phyloP scores from a whole-genome alignment of 2,797 vertebrate genomes.

The Chrysolophus pictus region DNA sequence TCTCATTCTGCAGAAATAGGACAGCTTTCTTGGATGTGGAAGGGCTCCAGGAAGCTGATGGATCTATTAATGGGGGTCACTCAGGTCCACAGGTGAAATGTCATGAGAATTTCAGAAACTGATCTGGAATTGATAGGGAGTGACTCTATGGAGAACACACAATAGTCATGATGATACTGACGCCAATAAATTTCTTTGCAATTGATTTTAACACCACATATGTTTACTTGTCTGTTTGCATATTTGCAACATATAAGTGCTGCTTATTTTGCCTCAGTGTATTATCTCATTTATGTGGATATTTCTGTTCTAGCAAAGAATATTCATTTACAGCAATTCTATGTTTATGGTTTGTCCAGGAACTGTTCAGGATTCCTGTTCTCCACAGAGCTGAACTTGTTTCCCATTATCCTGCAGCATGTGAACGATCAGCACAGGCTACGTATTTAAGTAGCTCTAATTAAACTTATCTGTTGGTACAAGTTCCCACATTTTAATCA shows the following conservation, averaged over 20 bases:
- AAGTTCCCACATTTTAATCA: background rate
- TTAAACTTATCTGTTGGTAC: background rate
- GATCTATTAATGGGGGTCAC: background rate
- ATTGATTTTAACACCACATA: background rate
- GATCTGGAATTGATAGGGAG: background rate
- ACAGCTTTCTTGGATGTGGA: background rate
- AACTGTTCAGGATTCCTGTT: background rate
- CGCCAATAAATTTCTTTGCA: background rate
- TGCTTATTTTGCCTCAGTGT: background rate
- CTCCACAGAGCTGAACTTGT: background rate
- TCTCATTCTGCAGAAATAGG: background rate
- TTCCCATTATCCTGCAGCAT: background rate
- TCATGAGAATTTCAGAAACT: background rate
- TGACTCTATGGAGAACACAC: background rate
- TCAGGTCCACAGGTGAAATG: background rate
- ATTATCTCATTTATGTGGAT: background rate
- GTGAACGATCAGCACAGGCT: background rate
- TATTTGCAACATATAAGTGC: background rate
- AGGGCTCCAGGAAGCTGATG: background rate
- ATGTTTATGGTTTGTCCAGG: background rate
- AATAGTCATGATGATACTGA: background rate
- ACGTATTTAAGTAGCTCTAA: background rate
- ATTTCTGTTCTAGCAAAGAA: constrained; percentile 14
- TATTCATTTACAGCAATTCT: background rate
- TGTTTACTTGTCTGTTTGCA: background rate